phyloP scores from a whole-genome alignment of 2,888 invertebrate genomes.

The Sminthurides aquaticus region DNA sequence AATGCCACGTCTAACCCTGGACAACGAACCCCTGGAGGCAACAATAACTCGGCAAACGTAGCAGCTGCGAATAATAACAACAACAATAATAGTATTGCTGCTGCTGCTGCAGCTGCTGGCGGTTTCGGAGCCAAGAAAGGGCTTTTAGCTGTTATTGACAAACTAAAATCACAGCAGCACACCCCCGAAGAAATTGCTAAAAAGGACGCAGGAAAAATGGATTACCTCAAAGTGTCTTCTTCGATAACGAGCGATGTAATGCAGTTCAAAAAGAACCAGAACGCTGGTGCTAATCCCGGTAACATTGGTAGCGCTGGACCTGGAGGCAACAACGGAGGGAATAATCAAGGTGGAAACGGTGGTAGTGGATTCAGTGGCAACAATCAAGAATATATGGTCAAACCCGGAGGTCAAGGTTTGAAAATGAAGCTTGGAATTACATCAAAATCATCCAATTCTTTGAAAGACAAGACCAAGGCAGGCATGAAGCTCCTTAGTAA shows the following conservation, averaged over 20 bases:
- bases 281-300: background rate
- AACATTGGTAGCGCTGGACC: constrained; percentile 4
- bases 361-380: constrained; percentile 7
- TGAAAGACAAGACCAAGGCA: constrained; percentile 13
- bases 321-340: background rate
- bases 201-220: constrained; percentile 34
- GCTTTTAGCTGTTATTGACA: constrained; percentile 78
- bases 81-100: background rate
- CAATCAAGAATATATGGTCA: constrained; percentile 39
- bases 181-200: constrained; percentile 20
- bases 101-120: constrained; percentile 15
- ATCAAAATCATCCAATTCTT: background rate
- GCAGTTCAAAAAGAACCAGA: constrained; percentile 17
- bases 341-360: background rate
- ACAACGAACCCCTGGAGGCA: background rate
- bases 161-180: constrained; percentile 57
- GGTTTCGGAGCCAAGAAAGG: constrained; percentile 51
- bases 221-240: constrained; percentile 36
- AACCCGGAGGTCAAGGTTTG: constrained; percentile 26
- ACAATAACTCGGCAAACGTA: background rate
- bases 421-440: constrained; percentile 5
- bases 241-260: constrained; percentile 38
- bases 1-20: background rate
- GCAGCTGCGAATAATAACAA: background rate
- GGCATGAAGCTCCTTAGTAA: constrained; percentile 54